Conservation (phyloP, 2,888 invertebrate species). For the Epinotia nisella region DNA sequence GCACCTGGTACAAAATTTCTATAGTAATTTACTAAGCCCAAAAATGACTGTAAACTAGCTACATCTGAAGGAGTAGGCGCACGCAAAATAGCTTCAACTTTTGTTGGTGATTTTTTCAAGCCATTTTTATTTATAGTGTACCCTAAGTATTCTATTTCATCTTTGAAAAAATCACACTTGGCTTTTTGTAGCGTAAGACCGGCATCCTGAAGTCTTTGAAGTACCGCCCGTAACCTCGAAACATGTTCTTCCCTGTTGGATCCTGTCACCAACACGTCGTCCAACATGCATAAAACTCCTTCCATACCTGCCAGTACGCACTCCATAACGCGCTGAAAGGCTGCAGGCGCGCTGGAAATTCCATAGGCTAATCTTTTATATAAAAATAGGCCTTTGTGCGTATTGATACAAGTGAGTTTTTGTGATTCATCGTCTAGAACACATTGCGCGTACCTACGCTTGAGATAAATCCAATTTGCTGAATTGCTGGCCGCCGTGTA, state of each 20-base stretch:
- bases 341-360: constrained; percentile 37
- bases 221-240: constrained; percentile 39
- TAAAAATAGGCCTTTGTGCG: constrained; percentile 41
- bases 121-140: too few species aligned
- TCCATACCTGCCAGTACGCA: constrained; percentile 12
- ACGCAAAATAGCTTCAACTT: too few species aligned
- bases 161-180: too few species aligned
- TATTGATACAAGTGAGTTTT: constrained; percentile 38
- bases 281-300: constrained; percentile 21
- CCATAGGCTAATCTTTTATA: constrained; percentile 43
- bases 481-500: constrained; percentile 39
- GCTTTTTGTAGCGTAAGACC: constrained; percentile 19
- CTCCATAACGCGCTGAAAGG: constrained; percentile 43
- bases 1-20: too few species aligned
- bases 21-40: too few species aligned
- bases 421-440: constrained; percentile 34
- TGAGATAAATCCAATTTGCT: constrained; percentile 36
- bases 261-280: constrained; percentile 44
- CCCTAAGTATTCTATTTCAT: too few species aligned
- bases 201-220: constrained; percentile 45
- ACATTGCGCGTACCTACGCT: constrained; percentile 43
- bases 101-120: too few species aligned
- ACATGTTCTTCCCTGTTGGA: constrained; percentile 9
- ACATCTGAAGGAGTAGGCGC: too few species aligned
- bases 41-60: too few species aligned